phyloP scores from a whole-genome alignment of 2,797 vertebrate genomes.

The Crax fasciolata region DNA sequence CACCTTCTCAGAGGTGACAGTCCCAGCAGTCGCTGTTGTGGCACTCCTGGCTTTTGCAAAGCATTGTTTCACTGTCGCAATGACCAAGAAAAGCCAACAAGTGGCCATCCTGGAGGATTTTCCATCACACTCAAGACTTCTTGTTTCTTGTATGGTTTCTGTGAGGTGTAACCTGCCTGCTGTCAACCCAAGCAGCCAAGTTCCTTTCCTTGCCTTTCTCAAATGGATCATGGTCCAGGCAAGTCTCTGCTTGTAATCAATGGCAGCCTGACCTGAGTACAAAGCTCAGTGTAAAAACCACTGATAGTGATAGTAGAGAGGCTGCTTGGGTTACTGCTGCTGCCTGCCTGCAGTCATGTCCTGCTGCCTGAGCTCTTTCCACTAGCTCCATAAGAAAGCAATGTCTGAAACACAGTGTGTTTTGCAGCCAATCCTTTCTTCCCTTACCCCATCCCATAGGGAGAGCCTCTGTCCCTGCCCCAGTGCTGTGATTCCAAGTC shows the following conservation, averaged over 20 bases:
- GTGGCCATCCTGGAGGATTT: background rate
- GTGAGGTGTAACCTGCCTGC: background rate
- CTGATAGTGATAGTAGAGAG: background rate
- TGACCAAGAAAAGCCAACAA: background rate
- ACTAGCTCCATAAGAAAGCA: background rate
- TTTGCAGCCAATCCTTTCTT: background rate
- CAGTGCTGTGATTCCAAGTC: background rate
- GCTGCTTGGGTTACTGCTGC: background rate
- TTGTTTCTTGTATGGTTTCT: background rate
- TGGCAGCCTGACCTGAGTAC: background rate
- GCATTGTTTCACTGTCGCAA: background rate
- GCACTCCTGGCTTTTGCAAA: background rate
- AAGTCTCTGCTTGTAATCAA: background rate
- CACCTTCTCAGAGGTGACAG: slow-evolving; percentile 1
- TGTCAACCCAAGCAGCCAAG: background rate
- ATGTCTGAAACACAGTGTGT: background rate
- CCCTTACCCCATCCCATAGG: background rate
- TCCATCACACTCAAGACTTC: background rate
- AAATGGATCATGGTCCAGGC: background rate
- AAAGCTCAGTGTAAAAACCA: background rate
- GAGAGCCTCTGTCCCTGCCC: background rate
- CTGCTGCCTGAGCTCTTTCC: background rate
- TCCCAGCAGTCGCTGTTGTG: background rate
- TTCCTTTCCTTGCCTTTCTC: slow-evolving; percentile 2
- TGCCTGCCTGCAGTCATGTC: background rate